phyloP scores from a whole-genome alignment of 2,797 vertebrate genomes.

The Phyllotis vaccarum region DNA sequence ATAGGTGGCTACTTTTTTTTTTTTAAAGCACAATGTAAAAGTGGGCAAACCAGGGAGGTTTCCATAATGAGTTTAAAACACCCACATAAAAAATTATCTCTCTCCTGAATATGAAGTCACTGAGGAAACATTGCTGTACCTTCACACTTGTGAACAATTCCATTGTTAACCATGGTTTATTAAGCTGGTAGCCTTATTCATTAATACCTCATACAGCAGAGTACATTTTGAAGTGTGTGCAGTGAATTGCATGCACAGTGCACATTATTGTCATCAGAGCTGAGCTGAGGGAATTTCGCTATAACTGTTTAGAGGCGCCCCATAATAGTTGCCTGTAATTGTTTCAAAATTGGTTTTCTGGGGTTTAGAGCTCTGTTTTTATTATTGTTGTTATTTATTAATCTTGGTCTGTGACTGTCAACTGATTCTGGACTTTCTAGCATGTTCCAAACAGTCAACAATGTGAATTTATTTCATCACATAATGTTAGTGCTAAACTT shows the following conservation, averaged over 20 bases:
- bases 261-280: conserved; percentile 76
- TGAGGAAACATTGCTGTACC: conserved; percentile 78
- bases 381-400: conserved; percentile 84
- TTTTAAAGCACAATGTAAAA: background rate
- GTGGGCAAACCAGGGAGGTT: background rate
- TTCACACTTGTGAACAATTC: conserved; percentile 63
- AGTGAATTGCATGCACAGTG: conserved; percentile 75
- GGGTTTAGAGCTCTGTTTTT: conserved; percentile 79
- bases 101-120: conserved; percentile 59
- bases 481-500: background rate
- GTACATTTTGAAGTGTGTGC: conserved; percentile 83
- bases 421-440: conserved; percentile 45
- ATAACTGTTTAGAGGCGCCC: conserved; percentile 75
- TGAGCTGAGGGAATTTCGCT: conserved; percentile 76
- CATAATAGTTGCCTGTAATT: conserved; percentile 82
- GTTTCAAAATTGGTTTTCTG: conserved; percentile 83
- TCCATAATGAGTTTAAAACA: conserved; percentile 68
- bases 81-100: conserved; percentile 44
- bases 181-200: conserved; percentile 68
- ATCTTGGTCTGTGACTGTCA: conserved; percentile 77
- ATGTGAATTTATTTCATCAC: background rate
- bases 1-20: background rate
- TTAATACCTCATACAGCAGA: conserved; percentile 72
- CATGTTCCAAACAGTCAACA: conserved; percentile 15
- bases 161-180: conserved; percentile 68